Evolutionary conservation across 2,888 invertebrate species (phyloP).

Genomic region (Conomelus anceps): DNA sequence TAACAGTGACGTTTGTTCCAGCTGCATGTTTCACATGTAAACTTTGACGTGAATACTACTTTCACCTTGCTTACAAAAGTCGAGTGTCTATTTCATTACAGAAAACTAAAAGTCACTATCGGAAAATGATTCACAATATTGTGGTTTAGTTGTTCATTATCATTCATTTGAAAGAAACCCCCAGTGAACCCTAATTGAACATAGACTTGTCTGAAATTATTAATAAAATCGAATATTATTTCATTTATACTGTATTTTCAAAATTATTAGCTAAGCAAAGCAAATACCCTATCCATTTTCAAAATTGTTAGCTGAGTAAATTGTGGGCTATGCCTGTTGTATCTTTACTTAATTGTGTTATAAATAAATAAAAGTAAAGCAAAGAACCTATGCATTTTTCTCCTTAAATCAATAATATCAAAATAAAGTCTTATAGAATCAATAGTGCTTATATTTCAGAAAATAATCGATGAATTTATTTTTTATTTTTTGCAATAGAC

Average conservation of each 20-base stretch:
- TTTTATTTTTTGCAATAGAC: no score
- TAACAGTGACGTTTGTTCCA: neutral
- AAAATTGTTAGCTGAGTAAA: no score
- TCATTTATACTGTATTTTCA: neutral
- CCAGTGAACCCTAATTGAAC: neutral
- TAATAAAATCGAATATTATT: neutral
- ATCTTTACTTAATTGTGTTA: no score
- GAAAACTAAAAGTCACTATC: neutral
- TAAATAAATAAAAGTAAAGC: no score
- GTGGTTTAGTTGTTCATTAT: neutral
- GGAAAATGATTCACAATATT: neutral
- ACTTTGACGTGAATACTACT: neutral
- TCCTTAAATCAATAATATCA: no score
- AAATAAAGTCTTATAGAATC: no score
- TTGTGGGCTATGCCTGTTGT: no score
- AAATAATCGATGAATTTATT: no score
- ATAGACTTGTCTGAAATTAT: neutral
- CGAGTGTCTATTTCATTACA: no score
- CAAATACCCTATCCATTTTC: no score
- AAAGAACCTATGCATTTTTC: no score
- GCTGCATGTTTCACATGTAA: neutral
- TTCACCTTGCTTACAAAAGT: neutral
- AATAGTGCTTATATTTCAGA: no score
- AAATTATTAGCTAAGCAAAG: neutral
- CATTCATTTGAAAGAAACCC: neutral